Evolutionary conservation across 64 coral and sea anemone species (phyloP).

Genomic region (Exaiptasia diaphana): DNA sequence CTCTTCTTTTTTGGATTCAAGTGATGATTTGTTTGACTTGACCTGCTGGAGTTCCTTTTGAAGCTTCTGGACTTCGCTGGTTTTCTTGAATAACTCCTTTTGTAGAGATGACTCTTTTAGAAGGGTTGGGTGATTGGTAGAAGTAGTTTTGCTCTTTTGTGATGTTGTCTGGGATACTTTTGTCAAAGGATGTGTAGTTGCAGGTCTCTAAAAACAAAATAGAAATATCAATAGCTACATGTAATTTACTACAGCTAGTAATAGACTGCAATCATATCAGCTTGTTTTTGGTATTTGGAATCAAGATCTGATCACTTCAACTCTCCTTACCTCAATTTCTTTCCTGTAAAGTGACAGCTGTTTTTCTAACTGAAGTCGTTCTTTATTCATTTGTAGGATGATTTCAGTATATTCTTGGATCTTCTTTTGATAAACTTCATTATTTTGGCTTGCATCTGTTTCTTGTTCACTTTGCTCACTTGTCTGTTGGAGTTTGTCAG

Average conservation of each 20-base stretch:
- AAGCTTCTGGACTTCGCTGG: not conserved
- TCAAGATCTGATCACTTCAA: not conserved
- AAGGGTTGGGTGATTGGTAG: too few relatives aligned
- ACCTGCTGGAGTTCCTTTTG: not conserved
- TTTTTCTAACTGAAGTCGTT: constrained; percentile 67
- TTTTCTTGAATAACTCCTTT: not conserved
- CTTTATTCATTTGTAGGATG: constrained; percentile 89
- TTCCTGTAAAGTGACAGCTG: constrained; percentile 46
- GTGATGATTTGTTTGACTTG: constrained; percentile 26
- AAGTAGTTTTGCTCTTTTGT: too few relatives aligned
- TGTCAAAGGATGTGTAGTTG: too few relatives aligned
- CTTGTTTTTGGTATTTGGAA: too few relatives aligned
- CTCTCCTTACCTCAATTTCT: not conserved
- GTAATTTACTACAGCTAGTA: too few relatives aligned
- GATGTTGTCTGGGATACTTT: too few relatives aligned
- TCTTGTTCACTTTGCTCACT: not conserved
- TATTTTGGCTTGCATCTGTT: constrained; percentile 7
- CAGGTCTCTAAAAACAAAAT: too few relatives aligned
- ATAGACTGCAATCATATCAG: too few relatives aligned
- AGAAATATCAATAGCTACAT: too few relatives aligned
- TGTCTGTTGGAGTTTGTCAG: not conserved
- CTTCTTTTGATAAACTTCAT: constrained; percentile 20
- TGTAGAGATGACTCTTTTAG: too few relatives aligned
- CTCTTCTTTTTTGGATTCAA: constrained; percentile 68
- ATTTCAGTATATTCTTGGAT: constrained; percentile 50